Percentiles rank a stretch among this genome's conserved stretches.
phyloP scores from a whole-genome alignment of 2,797 vertebrate genomes.

The Malacoraja senta region DNA sequence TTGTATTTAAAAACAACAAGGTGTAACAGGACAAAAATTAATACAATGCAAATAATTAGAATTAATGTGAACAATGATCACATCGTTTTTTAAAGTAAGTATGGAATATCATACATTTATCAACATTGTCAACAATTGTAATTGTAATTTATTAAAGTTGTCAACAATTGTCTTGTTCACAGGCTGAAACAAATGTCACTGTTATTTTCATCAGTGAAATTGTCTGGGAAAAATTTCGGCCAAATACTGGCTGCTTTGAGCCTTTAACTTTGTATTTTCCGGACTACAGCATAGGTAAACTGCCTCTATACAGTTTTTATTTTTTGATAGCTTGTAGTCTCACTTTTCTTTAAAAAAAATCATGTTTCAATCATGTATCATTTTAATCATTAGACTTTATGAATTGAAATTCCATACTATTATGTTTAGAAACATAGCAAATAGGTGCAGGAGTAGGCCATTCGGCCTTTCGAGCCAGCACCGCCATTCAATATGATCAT shows the following conservation, averaged over 20 bases:
- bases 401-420: background rate
- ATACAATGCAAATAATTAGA: background rate
- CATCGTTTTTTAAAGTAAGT: background rate
- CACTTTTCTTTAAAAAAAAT: background rate
- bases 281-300: constrained; percentile 91
- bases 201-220: constrained; percentile 89
- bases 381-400: background rate
- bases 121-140: background rate
- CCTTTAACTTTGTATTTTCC: constrained; percentile 84
- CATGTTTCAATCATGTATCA: background rate
- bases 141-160: background rate
- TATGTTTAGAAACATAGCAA: no score
- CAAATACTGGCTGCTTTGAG: constrained; percentile 83
- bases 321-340: background rate
- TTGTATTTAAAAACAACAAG: no score
- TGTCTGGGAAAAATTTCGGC: constrained; percentile 88
- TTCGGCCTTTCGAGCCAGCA: no score
- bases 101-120: background rate
- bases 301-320: rapidly evolving
- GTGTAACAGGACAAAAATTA: background rate
- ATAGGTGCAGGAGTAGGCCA: no score
- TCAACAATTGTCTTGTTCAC: constrained; percentile 30
- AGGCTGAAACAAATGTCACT: constrained; percentile 83
- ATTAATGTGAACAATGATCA: background rate
- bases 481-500: no score